Percentiles rank a stretch among this genome's conserved stretches.
Conservation (phyloP, 2,113 vertebrate genomes). For the Calidris pygmaea region DNA sequence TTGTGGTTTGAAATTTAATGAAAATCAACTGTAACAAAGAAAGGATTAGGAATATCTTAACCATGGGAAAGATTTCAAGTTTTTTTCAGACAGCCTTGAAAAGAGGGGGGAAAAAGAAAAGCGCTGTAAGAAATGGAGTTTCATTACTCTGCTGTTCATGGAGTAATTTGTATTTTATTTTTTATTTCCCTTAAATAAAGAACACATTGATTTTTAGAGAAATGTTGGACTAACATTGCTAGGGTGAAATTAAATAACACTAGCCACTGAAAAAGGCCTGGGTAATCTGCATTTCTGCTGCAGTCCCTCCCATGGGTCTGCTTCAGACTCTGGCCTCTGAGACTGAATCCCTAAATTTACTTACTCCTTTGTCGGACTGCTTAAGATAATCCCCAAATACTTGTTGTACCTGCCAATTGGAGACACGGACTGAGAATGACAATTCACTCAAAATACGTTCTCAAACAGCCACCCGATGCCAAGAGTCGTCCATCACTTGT, state of each 20-base stretch:
- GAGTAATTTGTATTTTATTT: not conserved
- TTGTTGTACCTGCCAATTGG: not conserved
- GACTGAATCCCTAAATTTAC: not conserved
- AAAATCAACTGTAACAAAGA: not conserved
- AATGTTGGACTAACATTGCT: not conserved
- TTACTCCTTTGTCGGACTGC: not conserved
- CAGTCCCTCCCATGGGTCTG: not conserved
- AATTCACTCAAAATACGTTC: not conserved
- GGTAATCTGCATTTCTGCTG: not conserved
- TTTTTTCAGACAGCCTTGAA: not conserved
- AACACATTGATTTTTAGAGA: not conserved
- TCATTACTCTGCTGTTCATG: not conserved
- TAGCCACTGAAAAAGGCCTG: not conserved
- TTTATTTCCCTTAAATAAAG: not conserved
- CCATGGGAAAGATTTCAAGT: not conserved
- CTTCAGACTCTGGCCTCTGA: not conserved
- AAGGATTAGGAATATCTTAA: not conserved
- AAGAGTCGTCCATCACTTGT: not conserved
- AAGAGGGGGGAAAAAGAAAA: not conserved
- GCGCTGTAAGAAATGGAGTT: not conserved
- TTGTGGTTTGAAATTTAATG: not conserved
- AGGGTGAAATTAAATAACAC: not conserved
- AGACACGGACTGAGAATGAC: not conserved
- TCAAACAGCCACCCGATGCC: not conserved
- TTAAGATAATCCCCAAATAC: not conserved